Evolutionary conservation across 2,797 vertebrate genomes (phyloP), one percentile per base, ranked within the genome.

Genomic region (Scleropages formosus): DNA sequence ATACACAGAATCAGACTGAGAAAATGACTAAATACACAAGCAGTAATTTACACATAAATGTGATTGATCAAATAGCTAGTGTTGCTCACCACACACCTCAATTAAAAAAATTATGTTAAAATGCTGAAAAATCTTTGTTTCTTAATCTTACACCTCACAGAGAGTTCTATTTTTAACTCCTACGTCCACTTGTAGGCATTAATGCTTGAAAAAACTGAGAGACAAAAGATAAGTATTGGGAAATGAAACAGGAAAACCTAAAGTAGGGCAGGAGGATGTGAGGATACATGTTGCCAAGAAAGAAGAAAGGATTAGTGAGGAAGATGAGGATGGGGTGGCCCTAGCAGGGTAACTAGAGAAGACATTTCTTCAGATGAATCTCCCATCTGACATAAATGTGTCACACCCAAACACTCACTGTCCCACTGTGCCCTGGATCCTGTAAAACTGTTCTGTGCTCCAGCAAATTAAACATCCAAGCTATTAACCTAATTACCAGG

Each of bases 401-500:
- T 85, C 85, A 87, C 83, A 83, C 82, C 80, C 83, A 76, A 72
- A 56, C 72, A 69, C 77, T 75, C 78, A 76, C 75, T 39, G 2
- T 39, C 31, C 31, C 31, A 2, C 31, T 39, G 31, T 31, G 39
- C 31, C 31, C 6, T 31, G 39, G 76, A 53, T 77, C 77, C 49
- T 81, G 63, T 64, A 73, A 39, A 79, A 74, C 78, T 31, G 31
- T 73, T 44, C 20, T 63, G 39, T 49, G 12, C 61, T 63, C 74
- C 61, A 69, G 62, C 76, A 80, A 89, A 88, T 89, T 88, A 89
- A 83, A 81, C 79, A 78, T 82, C 76, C 78, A 78, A 26, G 87
- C 87, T 90, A 92, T 93, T 93, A 92, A 90, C 89, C 91, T 93
- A 91, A 93, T 93, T 93, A 92, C 75, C 71, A 73, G 72, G 78